These are phyloP conservation scores for Agrypnia vestita DNA, from an alignment of 1,140 invertebrate species.

Conservation along the genomic window DNA sequence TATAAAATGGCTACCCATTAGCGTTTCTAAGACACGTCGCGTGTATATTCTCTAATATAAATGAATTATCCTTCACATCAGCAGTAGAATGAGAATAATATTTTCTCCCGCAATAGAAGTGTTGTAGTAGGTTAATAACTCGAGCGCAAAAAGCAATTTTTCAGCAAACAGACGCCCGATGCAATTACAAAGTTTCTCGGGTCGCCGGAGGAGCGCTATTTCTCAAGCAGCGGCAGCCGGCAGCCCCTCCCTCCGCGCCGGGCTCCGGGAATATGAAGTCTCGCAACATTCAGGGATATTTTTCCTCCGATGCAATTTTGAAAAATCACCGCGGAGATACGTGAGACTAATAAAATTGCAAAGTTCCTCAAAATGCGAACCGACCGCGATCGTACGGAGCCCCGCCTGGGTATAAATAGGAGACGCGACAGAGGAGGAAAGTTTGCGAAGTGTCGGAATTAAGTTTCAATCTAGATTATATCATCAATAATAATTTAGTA, in stretches of 20 bases:
- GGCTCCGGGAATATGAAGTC: not conserved
- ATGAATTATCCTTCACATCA: too few relatives aligned
- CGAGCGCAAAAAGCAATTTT: conserved; percentile 33
- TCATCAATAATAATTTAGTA: too few relatives aligned
- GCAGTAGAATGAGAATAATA: not conserved
- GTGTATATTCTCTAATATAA: too few relatives aligned
- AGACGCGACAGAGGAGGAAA: too few relatives aligned
- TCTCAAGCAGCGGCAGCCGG: not conserved
- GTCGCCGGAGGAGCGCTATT: conserved; percentile 1
- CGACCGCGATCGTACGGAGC: too few relatives aligned
- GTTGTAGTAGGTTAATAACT: conserved; percentile 12
- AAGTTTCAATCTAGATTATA: too few relatives aligned
- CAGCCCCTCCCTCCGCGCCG: not conserved
- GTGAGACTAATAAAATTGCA: conserved; percentile 13
- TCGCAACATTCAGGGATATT: not conserved
- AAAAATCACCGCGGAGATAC: conserved; percentile 36
- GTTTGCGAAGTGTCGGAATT: too few relatives aligned
- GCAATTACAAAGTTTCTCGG: conserved; percentile 35
- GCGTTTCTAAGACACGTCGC: too few relatives aligned
- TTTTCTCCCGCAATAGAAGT: not conserved
- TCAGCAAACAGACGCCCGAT: conserved; percentile 36
- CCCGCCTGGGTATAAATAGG: too few relatives aligned
- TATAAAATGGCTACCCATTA: too few relatives aligned
- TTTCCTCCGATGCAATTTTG: conserved; percentile 30
- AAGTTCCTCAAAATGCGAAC: too few relatives aligned